A percentile compares a stretch with the other conserved stretches of the same genome.
Evolutionary conservation across 2,113 vertebrate genomes (phyloP).

Genomic region (Ceyx margarethae): DNA sequence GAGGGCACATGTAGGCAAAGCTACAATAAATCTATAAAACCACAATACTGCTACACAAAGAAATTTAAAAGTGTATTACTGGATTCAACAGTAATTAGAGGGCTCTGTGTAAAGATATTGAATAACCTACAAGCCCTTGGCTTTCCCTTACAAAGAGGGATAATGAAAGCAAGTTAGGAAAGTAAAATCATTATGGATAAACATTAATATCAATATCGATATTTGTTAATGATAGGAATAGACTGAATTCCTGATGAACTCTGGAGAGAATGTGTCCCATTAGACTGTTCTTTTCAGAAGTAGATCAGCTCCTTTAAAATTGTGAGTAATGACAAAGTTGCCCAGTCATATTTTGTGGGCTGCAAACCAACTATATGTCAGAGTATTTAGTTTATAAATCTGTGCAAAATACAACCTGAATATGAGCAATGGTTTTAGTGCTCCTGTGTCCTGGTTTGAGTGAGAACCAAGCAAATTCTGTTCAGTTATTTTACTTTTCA

Average conservation of each 20-base stretch:
- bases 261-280: neutral
- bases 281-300: neutral
- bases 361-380: neutral
- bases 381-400: neutral
- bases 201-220: neutral
- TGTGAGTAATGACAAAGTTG: neutral
- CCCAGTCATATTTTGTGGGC: neutral
- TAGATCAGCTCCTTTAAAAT: neutral
- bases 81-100: neutral
- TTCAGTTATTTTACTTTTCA: too few relatives aligned
- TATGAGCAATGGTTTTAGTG: neutral
- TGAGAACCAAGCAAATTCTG: too few relatives aligned
- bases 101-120: neutral
- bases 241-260: neutral
- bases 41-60: conserved; percentile 14
- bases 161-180: neutral
- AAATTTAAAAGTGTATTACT: conserved; percentile 5
- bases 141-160: neutral
- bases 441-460: too few relatives aligned
- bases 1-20: neutral
- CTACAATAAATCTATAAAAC: conserved; percentile 21
- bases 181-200: neutral
- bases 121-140: neutral
- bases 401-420: neutral
- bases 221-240: neutral